phyloP scores from a whole-genome alignment of 1,140 invertebrate genomes.

The Delia radicum region DNA sequence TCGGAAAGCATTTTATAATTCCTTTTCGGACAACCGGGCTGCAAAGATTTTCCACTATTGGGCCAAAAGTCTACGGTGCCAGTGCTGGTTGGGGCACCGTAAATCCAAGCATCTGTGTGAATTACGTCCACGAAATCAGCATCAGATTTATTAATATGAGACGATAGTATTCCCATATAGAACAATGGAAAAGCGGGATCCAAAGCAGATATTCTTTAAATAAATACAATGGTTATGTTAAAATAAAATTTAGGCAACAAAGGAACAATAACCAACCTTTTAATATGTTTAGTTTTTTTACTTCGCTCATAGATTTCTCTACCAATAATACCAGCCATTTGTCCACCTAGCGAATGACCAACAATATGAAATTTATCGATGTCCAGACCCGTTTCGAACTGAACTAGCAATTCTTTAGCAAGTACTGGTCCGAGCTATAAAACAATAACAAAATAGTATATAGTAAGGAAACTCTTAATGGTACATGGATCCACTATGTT shows the following conservation, averaged over 20 bases:
- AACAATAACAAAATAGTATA: not conserved
- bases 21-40: slow-evolving; percentile 61
- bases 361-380: slow-evolving; percentile 65
- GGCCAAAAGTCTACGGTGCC: slow-evolving; percentile 67
- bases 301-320: slow-evolving; percentile 49
- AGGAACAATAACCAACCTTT: slow-evolving; percentile 38
- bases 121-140: slow-evolving; percentile 69
- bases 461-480: not conserved
- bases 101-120: slow-evolving; percentile 66
- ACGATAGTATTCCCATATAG: slow-evolving; percentile 59
- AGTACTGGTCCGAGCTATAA: slow-evolving; percentile 44
- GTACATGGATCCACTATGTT: too few species aligned
- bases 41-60: slow-evolving; percentile 61
- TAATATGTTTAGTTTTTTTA: slow-evolving; percentile 42
- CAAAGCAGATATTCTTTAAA: slow-evolving; percentile 60
- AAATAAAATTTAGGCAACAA: not conserved
- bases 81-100: slow-evolving; percentile 60
- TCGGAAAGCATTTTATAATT: slow-evolving; percentile 52
- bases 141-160: slow-evolving; percentile 66
- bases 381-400: slow-evolving; percentile 53
- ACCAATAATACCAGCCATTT: slow-evolving; percentile 69
- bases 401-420: slow-evolving; percentile 44
- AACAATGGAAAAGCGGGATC: slow-evolving; percentile 65
- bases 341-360: slow-evolving; percentile 75
- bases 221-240: not conserved